Conservation (phyloP, 23 tunicate genomes). For the Ascidia mentula region DNA sequence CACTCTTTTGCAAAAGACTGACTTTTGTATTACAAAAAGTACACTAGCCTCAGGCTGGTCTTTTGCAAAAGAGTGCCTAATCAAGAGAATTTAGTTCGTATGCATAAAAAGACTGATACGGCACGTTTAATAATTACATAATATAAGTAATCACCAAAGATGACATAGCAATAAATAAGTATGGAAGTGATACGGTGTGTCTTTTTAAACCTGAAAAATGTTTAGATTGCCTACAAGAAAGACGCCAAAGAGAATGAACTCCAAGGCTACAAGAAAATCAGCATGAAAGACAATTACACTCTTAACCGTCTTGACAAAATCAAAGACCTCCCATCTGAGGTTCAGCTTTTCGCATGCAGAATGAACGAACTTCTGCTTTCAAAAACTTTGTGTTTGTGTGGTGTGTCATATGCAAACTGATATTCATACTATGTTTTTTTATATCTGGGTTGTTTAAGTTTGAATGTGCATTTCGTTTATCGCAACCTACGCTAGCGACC, state of each 20-base stretch:
- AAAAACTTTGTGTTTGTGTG: not conserved
- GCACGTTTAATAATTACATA: no score
- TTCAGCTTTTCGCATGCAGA: not conserved
- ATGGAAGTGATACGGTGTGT: not conserved
- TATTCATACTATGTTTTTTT: no score
- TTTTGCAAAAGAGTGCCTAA: no score
- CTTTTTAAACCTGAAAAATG: not conserved
- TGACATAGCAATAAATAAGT: not conserved
- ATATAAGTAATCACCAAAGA: not conserved
- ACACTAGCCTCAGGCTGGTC: no score
- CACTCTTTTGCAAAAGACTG: no score
- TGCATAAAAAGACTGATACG: no score
- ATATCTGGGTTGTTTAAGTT: no score
- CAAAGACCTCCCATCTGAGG: slow-evolving; percentile 82
- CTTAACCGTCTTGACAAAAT: slow-evolving; percentile 53
- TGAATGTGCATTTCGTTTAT: no score
- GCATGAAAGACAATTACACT: slow-evolving; percentile 48
- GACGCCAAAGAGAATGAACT: slow-evolving; percentile 44
- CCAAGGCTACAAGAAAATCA: slow-evolving; percentile 76
- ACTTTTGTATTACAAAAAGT: no score
- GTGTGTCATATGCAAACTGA: no score
- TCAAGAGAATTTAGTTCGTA: no score
- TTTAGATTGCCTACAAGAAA: slow-evolving; percentile 43
- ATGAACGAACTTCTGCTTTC: not conserved
- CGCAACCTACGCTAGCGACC: no score